These are phyloP conservation scores for Perizoma affinitatum DNA, from an alignment of 2,888 invertebrate species.

Conservation along the genomic window DNA sequence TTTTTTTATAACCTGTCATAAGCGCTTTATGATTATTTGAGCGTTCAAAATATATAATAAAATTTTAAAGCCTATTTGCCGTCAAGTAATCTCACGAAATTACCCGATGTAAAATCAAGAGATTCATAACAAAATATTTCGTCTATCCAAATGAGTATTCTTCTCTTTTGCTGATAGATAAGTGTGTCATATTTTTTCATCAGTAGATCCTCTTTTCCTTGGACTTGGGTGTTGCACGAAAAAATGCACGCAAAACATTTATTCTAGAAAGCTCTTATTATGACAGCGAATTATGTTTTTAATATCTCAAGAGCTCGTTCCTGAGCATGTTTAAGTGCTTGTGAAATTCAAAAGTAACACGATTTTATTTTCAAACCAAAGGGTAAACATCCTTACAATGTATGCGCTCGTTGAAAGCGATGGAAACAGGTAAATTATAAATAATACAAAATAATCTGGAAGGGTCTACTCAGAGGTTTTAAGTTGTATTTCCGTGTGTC, in stretches of 20 bases:
- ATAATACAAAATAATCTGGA: slow-evolving; percentile 61
- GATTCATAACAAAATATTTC: slow-evolving; percentile 49
- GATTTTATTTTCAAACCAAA: slow-evolving; percentile 9
- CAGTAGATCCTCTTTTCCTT: slow-evolving; percentile 5
- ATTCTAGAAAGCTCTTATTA: too few species aligned
- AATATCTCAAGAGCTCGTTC: too few species aligned
- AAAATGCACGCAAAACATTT: too few species aligned
- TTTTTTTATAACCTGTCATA: slow-evolving; percentile 75
- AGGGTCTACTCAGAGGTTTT: slow-evolving; percentile 54
- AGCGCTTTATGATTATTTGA: slow-evolving; percentile 79
- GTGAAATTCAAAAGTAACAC: slow-evolving; percentile 1
- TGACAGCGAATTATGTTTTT: too few species aligned
- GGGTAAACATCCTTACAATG: slow-evolving; percentile 16
- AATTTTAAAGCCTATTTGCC: slow-evolving; percentile 70
- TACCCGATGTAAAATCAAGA: slow-evolving; percentile 55
- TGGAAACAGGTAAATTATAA: slow-evolving; percentile 52
- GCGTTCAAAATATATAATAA: slow-evolving; percentile 71
- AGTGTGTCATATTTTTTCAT: slow-evolving; percentile 24
- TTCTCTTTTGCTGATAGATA: slow-evolving; percentile 28
- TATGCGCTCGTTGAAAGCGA: slow-evolving; percentile 23
- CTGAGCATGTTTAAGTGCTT: not conserved
- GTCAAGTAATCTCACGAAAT: slow-evolving; percentile 63
- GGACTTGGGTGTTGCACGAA: too few species aligned
- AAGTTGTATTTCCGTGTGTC: slow-evolving; percentile 59
- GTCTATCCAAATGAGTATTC: slow-evolving; percentile 34